Base-by-base conservation (phyloP, 92 coral and sea anemone genomes). In the Galaxea fascicularis region DNA sequence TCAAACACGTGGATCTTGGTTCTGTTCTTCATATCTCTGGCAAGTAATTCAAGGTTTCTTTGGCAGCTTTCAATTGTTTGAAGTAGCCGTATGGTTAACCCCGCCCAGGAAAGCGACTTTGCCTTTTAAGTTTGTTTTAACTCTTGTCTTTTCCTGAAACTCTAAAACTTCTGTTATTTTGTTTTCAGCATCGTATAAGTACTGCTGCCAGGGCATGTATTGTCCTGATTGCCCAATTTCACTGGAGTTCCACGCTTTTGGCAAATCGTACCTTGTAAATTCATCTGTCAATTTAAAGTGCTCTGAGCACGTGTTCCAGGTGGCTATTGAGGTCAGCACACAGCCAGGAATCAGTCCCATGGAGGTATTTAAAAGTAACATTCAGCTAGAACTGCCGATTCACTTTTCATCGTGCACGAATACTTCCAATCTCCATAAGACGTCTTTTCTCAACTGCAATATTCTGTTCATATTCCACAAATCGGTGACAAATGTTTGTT, bases 271-370 rank as follows among this genome's bases (percentile, higher is more conserved):
- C 58, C 54, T 69, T 11, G 87, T 93, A 21, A 72, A 65, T 9
- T 58, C 88, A 22, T 73, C 82, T 28, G 86, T 90, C 56, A 66
- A 63, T 57, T 41, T 85, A 63, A 73, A 74, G 9, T 93, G 95
- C 26, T 52, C 54, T 22, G 87, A 82, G 27, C 28, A 53, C 51
- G 26, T 76, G 6, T 90, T 88, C 58, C 70, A 77, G 31, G 41
- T 46, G 11, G 77, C 69, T 6, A n/a, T 90, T 17, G 82, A 71
- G 21, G 89, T 86, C 63, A 77, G 83, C 58, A 74, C 78, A 6
- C 95, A 93, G 65, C 95, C 95, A 67, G 90, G 93, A 4, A 64
- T 21, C 9, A 69, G 90, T 66, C n/a, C 70, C 15, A 78, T 93
- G 81, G 91, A 90, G 89, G 91, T 93, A 65, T 35, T 35, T n/a